These are phyloP conservation scores for Lemur catta DNA, from an alignment of 2,797 vertebrate genomes.

Conservation along the genomic window DNA sequence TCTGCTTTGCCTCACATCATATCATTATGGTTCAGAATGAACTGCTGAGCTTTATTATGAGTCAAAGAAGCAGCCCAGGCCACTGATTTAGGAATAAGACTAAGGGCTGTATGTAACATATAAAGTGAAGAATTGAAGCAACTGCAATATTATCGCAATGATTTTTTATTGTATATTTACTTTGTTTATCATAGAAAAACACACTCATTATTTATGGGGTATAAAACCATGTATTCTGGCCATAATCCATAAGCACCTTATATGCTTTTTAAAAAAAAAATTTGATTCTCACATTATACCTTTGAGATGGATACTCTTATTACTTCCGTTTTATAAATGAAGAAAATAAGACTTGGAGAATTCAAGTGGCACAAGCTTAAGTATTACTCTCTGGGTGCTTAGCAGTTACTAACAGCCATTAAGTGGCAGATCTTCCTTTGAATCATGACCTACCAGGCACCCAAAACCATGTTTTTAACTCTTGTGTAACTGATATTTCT, in stretches of 20 bases:
- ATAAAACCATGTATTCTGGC: neutral
- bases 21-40: constrained; percentile 17
- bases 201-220: neutral
- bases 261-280: neutral
- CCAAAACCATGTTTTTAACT: neutral
- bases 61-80: neutral
- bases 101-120: neutral
- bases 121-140: neutral
- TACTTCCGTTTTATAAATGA: neutral
- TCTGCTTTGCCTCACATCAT: constrained; percentile 57
- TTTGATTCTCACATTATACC: neutral
- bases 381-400: neutral
- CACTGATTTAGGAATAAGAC: neutral
- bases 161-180: constrained; percentile 12
- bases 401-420: no score
- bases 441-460: neutral
- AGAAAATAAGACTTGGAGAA: neutral
- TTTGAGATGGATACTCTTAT: neutral
- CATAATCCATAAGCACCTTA: neutral
- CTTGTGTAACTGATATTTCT: neutral
- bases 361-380: neutral
- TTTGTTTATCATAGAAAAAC: neutral
- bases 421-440: neutral
- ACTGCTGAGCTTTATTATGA: neutral
- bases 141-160: neutral